Base-by-base conservation (phyloP, 2,797 vertebrate species). In the Enteromius afrohamiltoni region DNA sequence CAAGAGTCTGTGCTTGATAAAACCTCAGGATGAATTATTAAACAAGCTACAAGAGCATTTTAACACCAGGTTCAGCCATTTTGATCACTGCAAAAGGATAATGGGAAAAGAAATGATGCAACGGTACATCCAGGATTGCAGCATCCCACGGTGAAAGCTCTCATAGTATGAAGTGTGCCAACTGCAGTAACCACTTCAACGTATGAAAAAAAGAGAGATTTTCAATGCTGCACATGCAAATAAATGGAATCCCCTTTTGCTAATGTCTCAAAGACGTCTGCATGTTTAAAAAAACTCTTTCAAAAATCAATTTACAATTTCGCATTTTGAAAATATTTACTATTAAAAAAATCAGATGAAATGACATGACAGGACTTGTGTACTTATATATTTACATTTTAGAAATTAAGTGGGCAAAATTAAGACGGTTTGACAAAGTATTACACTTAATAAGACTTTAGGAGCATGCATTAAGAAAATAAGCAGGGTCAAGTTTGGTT, bases 1-100 rank as follows among this genome's bases (percentile, higher is more conserved):
- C 49, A 60, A 70, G 51, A 83, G 26, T 17, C 37, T 45, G 64
- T 75, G 60, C 49, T 55, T 83, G 53, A 83, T 13, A 70, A 83
- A 83, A 83, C 74, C 82, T 34, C 26, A 19, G 65, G 51, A 37
- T 83, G 82, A 70, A 83, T 77, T 77, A 70, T 83, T 70, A 70
- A 77, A 83, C 51, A 60, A 83, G 74, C 73, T 77, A 60, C 73
- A 14, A 55, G 29, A 75, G n/a, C 31, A 40, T 47, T 77, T 73
- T 49, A 51, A 55, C 68, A 37, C 26, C 34, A 51, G 29, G 55
- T 75, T 79, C 70, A 83, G 77, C 71, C 80, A 53, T 77, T 85
- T 37, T 80, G 64, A 80, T 76, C 16, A 68, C 70, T 74, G 67
- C 37, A 69, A 37, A 69, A 68, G 64, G 23, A 83, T 37, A 70